These are phyloP conservation scores for Euclidia mi DNA, from an alignment of 2,888 invertebrate species.

Conservation along the genomic window DNA sequence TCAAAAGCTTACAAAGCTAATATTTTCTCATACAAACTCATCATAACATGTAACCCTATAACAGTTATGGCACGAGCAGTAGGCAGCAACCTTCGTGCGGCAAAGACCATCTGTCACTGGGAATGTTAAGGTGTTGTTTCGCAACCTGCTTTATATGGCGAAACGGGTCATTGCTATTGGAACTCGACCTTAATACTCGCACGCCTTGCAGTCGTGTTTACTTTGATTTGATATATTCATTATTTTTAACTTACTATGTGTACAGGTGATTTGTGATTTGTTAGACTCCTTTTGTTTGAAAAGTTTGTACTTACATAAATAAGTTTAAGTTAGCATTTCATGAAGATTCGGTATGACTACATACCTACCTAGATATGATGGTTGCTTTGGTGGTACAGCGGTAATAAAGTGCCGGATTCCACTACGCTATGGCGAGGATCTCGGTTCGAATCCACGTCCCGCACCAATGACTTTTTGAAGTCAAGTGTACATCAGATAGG, in stretches of 20 bases:
- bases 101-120: slow-evolving; percentile 71
- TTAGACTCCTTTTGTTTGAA: no score
- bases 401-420: no score
- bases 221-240: slow-evolving; percentile 49
- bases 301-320: no score
- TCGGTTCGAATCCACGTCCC: no score
- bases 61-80: slow-evolving; percentile 4
- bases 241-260: slow-evolving; percentile 16
- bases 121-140: slow-evolving; percentile 75
- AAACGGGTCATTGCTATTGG: slow-evolving; percentile 81
- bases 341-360: no score
- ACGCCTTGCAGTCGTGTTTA: slow-evolving; percentile 42
- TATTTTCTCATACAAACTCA: neutral
- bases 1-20: no score
- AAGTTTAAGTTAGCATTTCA: no score
- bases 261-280: slow-evolving; percentile 14
- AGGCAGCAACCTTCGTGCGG: slow-evolving; percentile 58
- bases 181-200: slow-evolving; percentile 69
- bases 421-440: no score
- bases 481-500: no score
- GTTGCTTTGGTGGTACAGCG: no score
- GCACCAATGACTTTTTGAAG: no score
- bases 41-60: slow-evolving; percentile 40
- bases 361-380: no score
- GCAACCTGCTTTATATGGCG: slow-evolving; percentile 77